Base-by-base conservation (phyloP, 2,888 invertebrate genomes). In the Sepiola atlantica region DNA sequence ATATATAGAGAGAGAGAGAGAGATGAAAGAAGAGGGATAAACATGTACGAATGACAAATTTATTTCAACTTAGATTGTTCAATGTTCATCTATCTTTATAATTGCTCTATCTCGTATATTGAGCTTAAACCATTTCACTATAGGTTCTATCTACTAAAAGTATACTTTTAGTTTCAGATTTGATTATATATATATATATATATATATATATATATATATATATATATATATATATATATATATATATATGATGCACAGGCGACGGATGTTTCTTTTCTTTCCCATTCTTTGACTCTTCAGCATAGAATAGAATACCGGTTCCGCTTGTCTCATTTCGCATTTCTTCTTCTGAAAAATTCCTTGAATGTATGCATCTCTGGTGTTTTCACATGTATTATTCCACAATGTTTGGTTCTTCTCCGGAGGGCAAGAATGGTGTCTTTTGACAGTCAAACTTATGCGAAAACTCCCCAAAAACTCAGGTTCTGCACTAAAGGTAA, bases 401-500 rank as follows among this genome's bases (percentile, higher is more conserved):
- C 32, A n/a, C 77, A 16, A 77, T 77, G 77, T 77, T 77, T 77
- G n/a, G 77, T 77, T 77, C 77, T n/a, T n/a, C 77, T 77, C 77
- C 77, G 12, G 77, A n/a, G 77, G 77, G n/a, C n/a, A 77, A n/a
- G 77, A 77, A 77, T 77, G n/a, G 32, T 77, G 77, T n/a, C 77
- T 77, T 77, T n/a, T 77, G 12, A n/a, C 77, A 77, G 77, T 77
- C 77, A 77, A 77, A 77, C 77, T 77, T n/a, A 77, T 77, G n/a
- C n/a, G 77, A 77, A 77, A 16, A 21, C 77, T n/a, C 20, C n/a
- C n/a, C 45, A 16, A n/a, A 77, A n/a, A 77, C 77, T n/a, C 77
- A 77, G 77, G 77, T 77, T n/a, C 77, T n/a, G n/a, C n/a, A 77
- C n/a, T n/a, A 16, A 21, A 77, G 16, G n/a, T n/a, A 77, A 77